Percentiles rank a stretch among this genome's conserved stretches.
Conservation (phyloP, 2,797 vertebrate genomes). For the Cuniculus paca region DNA sequence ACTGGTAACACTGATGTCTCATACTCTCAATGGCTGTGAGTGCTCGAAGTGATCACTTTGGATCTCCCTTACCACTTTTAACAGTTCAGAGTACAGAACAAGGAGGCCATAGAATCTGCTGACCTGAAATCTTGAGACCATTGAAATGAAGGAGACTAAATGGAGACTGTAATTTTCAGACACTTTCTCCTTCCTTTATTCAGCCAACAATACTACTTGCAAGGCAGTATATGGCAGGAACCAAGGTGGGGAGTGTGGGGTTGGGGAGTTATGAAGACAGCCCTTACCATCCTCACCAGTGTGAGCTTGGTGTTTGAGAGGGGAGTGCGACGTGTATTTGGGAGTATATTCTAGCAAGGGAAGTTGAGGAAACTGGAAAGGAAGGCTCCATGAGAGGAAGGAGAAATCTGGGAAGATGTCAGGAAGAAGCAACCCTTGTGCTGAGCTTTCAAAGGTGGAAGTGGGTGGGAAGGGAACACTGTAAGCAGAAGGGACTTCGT, state of each 20-base stretch:
- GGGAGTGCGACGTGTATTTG: background rate
- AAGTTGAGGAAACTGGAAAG: background rate
- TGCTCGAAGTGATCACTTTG: background rate
- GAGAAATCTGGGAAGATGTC: background rate
- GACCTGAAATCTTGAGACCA: background rate
- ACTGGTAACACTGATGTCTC: background rate
- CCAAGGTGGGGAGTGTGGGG: background rate
- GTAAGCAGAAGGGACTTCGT: background rate
- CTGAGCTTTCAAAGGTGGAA: background rate
- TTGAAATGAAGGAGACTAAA: background rate
- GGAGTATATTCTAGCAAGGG: background rate
- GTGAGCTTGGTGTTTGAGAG: rapidly evolving
- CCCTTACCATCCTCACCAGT: background rate
- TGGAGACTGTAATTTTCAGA: background rate
- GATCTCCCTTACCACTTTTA: background rate
- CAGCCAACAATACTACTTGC: background rate
- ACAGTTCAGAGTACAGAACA: background rate
- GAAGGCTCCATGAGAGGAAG: background rate
- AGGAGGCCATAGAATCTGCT: background rate
- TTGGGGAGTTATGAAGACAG: background rate
- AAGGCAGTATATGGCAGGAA: background rate
- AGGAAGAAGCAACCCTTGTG: background rate
- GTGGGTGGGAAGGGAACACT: background rate
- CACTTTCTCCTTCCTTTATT: background rate
- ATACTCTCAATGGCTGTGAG: background rate